Evolutionary conservation across 2,888 invertebrate species (phyloP).

Genomic region (Abrostola tripartita): DNA sequence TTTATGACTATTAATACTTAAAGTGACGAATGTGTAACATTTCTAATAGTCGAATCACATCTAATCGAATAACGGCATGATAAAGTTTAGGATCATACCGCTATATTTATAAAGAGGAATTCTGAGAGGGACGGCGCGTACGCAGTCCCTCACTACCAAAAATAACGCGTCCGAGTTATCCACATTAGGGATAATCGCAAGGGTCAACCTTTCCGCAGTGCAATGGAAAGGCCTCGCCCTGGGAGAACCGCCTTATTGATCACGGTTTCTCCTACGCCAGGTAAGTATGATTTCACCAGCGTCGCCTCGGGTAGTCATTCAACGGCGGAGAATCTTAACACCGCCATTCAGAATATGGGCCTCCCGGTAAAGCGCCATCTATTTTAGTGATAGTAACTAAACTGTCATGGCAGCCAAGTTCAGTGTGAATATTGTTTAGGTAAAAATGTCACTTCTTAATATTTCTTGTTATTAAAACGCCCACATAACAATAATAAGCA

Average conservation of each 20-base stretch:
- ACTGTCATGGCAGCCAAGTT: not conserved
- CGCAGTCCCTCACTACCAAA: constrained; percentile 22
- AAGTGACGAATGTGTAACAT: too few relatives aligned
- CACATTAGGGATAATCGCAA: constrained; percentile 13
- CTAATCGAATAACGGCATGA: too few relatives aligned
- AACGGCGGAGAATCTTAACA: constrained; percentile 13
- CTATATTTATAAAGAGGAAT: too few relatives aligned
- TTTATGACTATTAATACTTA: too few relatives aligned
- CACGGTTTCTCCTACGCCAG: constrained; percentile 26
- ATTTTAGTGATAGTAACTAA: not conserved
- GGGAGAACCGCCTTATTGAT: constrained; percentile 11
- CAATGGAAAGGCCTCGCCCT: constrained; percentile 20
- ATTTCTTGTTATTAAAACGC: too few relatives aligned
- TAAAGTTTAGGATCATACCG: too few relatives aligned
- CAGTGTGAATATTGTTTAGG: too few relatives aligned
- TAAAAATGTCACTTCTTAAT: too few relatives aligned
- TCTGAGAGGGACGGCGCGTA: constrained; percentile 13
- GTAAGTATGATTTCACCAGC: constrained; percentile 7
- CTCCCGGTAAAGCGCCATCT: constrained; percentile 8
- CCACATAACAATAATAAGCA: too few relatives aligned
- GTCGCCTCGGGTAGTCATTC: constrained; percentile 2
- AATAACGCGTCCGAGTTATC: constrained; percentile 12
- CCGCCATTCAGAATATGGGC: constrained; percentile 12
- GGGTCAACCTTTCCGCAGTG: constrained; percentile 22
- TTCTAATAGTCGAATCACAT: too few relatives aligned